Conservation (phyloP, 2,888 invertebrate species). For the Caenorhabditis sp. region DNA sequence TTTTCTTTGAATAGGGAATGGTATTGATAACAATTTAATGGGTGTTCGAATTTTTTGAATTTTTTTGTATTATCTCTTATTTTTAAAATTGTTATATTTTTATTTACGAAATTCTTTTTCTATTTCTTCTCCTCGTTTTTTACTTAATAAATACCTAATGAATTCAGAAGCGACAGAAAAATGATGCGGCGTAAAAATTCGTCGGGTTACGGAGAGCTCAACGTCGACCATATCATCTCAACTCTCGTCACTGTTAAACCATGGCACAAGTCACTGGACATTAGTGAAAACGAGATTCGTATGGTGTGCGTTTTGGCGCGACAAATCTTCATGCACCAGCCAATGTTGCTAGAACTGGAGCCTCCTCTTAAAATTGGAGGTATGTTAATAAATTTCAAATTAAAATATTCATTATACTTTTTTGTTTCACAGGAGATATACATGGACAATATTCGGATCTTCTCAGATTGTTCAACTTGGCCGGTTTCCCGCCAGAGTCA, state of each 20-base stretch:
- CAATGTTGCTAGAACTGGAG: slow-evolving; percentile 68
- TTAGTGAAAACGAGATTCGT: slow-evolving; percentile 67
- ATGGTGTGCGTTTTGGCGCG: slow-evolving; percentile 66
- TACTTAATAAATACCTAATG: too few species aligned
- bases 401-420: too few species aligned
- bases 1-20: slow-evolving; percentile 3
- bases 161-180: slow-evolving; percentile 8
- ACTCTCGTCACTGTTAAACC: slow-evolving; percentile 62
- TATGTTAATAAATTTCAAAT: too few species aligned
- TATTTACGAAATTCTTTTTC: too few species aligned
- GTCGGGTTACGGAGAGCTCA: slow-evolving; percentile 60
- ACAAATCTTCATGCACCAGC: slow-evolving; percentile 68
- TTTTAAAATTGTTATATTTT: neutral
- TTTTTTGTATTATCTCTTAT: slow-evolving; percentile 3
- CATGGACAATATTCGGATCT: slow-evolving; percentile 66
- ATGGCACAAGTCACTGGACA: slow-evolving; percentile 65
- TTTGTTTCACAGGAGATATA: slow-evolving; percentile 61
- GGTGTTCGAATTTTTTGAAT: slow-evolving; percentile 11
- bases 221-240: slow-evolving; percentile 64
- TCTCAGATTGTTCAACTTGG: slow-evolving; percentile 55
- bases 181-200: slow-evolving; percentile 64
- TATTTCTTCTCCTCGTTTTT: too few species aligned
- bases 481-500: slow-evolving; percentile 59
- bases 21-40: slow-evolving; percentile 17
- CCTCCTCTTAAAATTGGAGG: slow-evolving; percentile 69